phyloP scores from a whole-genome alignment of 2,113 vertebrate species.

The Cacatua alba region DNA sequence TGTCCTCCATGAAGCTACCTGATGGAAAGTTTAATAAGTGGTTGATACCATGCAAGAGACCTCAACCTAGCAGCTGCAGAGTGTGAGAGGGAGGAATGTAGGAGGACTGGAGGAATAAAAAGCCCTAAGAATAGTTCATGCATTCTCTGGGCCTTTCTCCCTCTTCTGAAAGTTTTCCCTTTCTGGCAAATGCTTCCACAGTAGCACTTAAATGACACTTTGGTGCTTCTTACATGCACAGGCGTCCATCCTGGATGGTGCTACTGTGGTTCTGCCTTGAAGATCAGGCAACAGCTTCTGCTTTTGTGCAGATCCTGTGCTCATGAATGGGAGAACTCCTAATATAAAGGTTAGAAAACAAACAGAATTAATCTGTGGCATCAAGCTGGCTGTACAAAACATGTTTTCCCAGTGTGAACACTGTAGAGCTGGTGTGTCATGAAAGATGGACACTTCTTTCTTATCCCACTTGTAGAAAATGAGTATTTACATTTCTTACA shows the following conservation, averaged over 20 bases:
- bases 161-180: neutral
- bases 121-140: neutral
- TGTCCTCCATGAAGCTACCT: neutral
- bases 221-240: neutral
- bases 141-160: neutral
- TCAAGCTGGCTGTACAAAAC: neutral
- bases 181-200: neutral
- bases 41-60: neutral
- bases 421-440: neutral
- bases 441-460: neutral
- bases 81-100: neutral
- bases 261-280: neutral
- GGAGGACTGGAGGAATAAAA: neutral
- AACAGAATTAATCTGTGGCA: conserved; percentile 16
- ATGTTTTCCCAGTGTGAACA: neutral
- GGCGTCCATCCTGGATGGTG: neutral
- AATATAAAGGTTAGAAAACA: conserved; percentile 28
- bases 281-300: neutral
- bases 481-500: neutral
- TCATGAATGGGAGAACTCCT: neutral
- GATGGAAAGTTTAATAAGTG: neutral
- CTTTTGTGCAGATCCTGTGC: neutral
- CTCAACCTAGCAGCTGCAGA: neutral
- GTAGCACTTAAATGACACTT: neutral
- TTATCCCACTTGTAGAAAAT: neutral